phyloP scores from a whole-genome alignment of 2,888 invertebrate genomes.

The Tanypteryx hageni region DNA sequence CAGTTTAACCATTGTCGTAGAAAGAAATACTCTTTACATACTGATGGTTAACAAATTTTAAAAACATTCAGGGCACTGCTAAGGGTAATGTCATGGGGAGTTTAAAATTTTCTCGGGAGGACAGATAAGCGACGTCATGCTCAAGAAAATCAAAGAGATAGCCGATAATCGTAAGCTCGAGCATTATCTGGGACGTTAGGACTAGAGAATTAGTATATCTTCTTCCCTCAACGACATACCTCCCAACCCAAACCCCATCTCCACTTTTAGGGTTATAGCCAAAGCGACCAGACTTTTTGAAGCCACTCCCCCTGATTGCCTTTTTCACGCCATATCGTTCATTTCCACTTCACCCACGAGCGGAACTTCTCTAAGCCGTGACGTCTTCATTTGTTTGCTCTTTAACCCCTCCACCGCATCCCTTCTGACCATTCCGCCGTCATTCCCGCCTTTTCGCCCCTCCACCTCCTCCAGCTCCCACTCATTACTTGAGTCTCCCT shows the following conservation, averaged over 20 bases:
- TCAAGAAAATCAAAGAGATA: no score
- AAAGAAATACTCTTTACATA: no score
- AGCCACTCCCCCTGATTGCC: neutral
- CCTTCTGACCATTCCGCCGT: neutral
- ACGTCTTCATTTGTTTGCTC: neutral
- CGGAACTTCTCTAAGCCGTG: neutral
- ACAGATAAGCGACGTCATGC: no score
- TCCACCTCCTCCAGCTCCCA: no score
- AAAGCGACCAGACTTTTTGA: neutral
- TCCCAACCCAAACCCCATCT: no score
- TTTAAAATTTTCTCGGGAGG: no score
- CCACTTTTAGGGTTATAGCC: neutral
- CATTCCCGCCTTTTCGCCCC: neutral
- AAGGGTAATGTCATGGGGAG: no score
- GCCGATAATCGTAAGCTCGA: neutral
- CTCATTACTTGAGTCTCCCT: no score
- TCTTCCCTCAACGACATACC: no score
- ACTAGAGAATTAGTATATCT: neutral
- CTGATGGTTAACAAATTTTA: no score
- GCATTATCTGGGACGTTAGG: neutral
- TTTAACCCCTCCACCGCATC: neutral
- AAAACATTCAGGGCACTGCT: no score
- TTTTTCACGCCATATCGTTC: neutral
- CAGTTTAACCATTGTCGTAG: no score
- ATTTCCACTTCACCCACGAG: neutral